Evolutionary conservation across 2,888 invertebrate species (phyloP), one percentile per base, ranked within the genome.

Genomic region (Epistrophella euchroma): DNA sequence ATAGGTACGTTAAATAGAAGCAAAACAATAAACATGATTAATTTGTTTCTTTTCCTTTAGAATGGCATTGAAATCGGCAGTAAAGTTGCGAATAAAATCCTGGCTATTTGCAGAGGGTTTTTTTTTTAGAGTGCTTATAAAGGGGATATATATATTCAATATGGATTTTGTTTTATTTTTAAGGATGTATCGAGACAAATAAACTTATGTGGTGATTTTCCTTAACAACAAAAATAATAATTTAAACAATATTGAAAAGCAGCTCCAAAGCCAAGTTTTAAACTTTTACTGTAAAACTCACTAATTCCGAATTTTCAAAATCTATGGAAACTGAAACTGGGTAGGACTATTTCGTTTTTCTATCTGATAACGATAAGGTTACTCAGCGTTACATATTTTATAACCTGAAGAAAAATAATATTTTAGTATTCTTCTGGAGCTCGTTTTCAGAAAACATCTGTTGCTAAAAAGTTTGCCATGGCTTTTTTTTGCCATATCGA

Each of bases 11-110:
- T 19, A n/a, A 64, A 47, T 47, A 47, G 45, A 28, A 47, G 17
- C 28, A 64, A 64, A 47, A 64, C 64, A 64, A 64, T 64, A 64
- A 64, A 64, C 64, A 64, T 64, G 64, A 64, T 64, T 64, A 64
- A 64, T 64, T 47, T 64, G 17, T 32, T 32, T 64, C 28, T 32
- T 45, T 64, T 32, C 64, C 32, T n/a, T n/a, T 64, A 10, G 45
- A 64, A 64, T 47, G 64, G 19, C 64, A 64, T 64, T 64, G 45
- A 32, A 64, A 19, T 19, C 2, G 45, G 64, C 17, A 64, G 28
- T 64, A 64, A 64, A 64, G 64, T 17, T 64, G 64, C 5, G 32
- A 45, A 45, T 64, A 64, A 64, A 32, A 64, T 32, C 25, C 15
- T 28, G 17, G 19, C 19, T 64, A 47, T 19, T 17, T 25, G 37